These are phyloP conservation scores for Caligus rogercresseyi DNA, from an alignment of 1,140 invertebrate genomes.

Conservation along the genomic window DNA sequence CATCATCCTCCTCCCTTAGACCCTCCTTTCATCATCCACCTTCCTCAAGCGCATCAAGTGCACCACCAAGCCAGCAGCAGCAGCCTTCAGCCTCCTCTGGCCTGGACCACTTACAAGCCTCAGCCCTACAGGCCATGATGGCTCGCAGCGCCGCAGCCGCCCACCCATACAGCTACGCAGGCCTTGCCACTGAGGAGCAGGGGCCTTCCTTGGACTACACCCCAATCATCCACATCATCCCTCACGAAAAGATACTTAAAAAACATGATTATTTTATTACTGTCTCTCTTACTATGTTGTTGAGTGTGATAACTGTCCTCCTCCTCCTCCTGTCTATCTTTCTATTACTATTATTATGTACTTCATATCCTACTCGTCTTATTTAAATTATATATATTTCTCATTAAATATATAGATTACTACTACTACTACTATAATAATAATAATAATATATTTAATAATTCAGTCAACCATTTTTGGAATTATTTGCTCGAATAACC, in stretches of 20 bases:
- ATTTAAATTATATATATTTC: neutral
- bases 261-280: neutral
- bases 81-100: neutral
- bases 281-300: neutral
- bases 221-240: neutral
- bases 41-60: neutral
- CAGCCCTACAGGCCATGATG: constrained; percentile 4
- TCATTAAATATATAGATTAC: neutral
- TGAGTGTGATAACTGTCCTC: neutral
- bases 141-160: neutral
- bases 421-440: too few relatives aligned
- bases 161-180: neutral
- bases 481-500: too few relatives aligned
- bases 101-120: constrained; percentile 3
- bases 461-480: too few relatives aligned
- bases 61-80: neutral
- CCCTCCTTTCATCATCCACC: neutral
- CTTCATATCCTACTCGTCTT: neutral
- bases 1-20: too few relatives aligned
- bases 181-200: too few relatives aligned
- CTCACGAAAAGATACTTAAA: neutral
- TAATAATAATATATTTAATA: too few relatives aligned
- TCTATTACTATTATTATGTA: neutral
- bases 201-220: neutral
- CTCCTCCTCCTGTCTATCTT: too few relatives aligned